Evolutionary conservation across 64 coral and sea anemone species (phyloP).

Genomic region (Actinia tenebrosa): DNA sequence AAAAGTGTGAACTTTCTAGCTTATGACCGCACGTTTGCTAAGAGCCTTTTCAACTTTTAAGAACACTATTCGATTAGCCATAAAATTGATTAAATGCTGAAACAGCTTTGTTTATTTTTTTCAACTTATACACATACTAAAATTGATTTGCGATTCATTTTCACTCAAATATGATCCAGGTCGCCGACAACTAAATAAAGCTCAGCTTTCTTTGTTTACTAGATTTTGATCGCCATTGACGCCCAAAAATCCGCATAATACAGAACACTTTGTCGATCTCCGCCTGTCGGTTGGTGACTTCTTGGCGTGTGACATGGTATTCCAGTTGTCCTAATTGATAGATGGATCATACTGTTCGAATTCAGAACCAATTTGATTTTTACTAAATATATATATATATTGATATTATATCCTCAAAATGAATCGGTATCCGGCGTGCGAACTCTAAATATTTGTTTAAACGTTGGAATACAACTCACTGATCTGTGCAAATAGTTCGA

Average conservation of each 20-base stretch:
- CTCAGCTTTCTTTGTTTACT: not conserved
- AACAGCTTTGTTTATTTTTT: not conserved
- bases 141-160: not conserved
- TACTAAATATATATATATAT: not conserved
- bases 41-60: not conserved
- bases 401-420: not conserved
- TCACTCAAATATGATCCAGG: not conserved
- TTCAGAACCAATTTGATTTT: not conserved
- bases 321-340: not conserved
- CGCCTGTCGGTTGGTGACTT: not conserved
- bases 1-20: not conserved
- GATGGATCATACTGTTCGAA: not conserved
- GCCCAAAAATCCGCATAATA: not conserved
- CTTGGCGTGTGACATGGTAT: not conserved
- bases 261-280: not conserved
- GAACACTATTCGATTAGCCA: not conserved
- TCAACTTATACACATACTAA: not conserved
- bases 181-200: not conserved
- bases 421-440: not conserved
- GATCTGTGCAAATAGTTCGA: not conserved
- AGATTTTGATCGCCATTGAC: not conserved
- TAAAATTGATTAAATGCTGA: conserved; percentile 6
- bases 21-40: not conserved
- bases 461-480: not conserved
- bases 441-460: not conserved